These are phyloP conservation scores for Nymphalis io DNA, from an alignment of 1,140 invertebrate species.

Conservation along the genomic window DNA sequence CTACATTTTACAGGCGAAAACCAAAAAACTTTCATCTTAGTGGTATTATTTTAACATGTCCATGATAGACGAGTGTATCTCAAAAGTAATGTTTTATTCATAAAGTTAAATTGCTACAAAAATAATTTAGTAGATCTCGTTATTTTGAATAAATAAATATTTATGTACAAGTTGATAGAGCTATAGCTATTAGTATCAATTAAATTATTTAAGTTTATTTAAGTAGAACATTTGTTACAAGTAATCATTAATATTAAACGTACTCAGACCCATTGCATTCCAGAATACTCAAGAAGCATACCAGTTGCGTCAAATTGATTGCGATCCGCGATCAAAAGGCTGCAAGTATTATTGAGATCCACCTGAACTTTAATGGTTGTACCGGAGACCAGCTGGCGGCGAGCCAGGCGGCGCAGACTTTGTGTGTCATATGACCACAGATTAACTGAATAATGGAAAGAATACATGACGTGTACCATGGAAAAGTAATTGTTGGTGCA, in stretches of 20 bases:
- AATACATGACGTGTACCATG: neutral
- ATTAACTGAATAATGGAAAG: neutral
- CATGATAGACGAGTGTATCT: no score
- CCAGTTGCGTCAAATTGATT: constrained; percentile 13
- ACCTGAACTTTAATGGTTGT: constrained; percentile 33
- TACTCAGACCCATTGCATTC: constrained; percentile 21
- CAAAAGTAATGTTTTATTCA: no score
- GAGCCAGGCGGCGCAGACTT: constrained; percentile 23
- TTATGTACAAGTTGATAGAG: neutral
- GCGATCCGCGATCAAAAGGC: constrained; percentile 24
- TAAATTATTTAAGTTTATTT: neutral
- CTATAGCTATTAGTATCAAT: neutral
- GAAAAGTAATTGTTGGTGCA: no score
- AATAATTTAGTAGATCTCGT: no score
- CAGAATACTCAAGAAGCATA: constrained; percentile 22
- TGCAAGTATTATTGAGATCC: constrained; percentile 22
- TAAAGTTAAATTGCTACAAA: no score
- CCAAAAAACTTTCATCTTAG: no score
- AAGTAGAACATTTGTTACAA: neutral
- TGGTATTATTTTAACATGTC: no score
- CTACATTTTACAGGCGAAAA: no score
- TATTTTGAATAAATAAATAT: no score
- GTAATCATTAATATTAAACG: neutral
- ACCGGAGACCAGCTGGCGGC: constrained; percentile 30
- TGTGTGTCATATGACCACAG: constrained; percentile 27